These are phyloP conservation scores for Heliothis peltigera DNA, from an alignment of 2,888 invertebrate species.

Conservation along the genomic window DNA sequence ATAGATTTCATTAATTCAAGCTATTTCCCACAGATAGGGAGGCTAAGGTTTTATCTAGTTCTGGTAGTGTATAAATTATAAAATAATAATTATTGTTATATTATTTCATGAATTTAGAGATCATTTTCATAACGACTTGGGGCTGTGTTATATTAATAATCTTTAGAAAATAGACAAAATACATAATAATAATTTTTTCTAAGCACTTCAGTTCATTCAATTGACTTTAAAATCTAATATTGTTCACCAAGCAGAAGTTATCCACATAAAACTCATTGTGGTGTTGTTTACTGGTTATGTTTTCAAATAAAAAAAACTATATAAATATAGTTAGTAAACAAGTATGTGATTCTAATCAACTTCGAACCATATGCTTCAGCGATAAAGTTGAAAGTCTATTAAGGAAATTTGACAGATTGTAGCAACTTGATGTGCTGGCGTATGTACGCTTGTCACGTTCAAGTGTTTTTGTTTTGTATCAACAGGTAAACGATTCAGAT, in stretches of 20 bases:
- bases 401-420: too few species aligned
- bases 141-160: too few species aligned
- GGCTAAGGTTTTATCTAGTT: not conserved
- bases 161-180: too few species aligned
- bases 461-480: constrained; percentile 28
- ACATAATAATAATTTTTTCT: too few species aligned
- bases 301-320: constrained; percentile 26
- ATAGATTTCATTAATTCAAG: constrained; percentile 1
- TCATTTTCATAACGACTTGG: not conserved
- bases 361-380: too few species aligned
- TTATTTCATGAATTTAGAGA: too few species aligned
- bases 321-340: constrained; percentile 31
- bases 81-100: too few species aligned
- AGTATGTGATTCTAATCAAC: constrained; percentile 39
- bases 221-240: constrained; percentile 1
- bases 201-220: constrained; percentile 21
- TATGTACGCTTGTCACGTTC: constrained; percentile 11
- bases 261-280: constrained; percentile 20
- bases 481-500: not conserved
- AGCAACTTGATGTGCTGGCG: too few species aligned
- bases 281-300: constrained; percentile 9
- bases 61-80: too few species aligned
- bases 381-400: too few species aligned
- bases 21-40: constrained; percentile 15
- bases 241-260: constrained; percentile 21